Base-by-base conservation (phyloP, 1,140 invertebrate genomes). In the Hetaerina americana region DNA sequence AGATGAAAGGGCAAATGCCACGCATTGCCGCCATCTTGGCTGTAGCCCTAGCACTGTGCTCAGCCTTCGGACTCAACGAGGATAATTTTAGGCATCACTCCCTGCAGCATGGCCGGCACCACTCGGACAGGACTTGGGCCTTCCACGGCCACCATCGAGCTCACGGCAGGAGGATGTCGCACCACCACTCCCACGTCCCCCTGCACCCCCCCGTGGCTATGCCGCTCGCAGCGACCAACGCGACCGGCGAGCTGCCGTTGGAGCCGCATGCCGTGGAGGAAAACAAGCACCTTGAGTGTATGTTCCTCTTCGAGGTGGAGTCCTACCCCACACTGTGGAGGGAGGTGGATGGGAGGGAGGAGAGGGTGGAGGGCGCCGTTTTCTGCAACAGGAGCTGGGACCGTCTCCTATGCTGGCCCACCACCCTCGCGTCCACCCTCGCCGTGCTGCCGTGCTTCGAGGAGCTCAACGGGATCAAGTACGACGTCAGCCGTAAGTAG, bases 391-490 rank as follows among this genome's bases (percentile, higher is more conserved):
- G 82, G 1, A 85, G 85, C 66, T 92, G 86, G 82, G 92, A 94
- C 79, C 84, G 84, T 3, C 78, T 92, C 1, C 81, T 91, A 0
- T 94, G 93, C 77, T 95, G 93, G 93, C 90, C 89, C 0, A 82
- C 85, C 0, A 91, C 92, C 0, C 82, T 81, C 0, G 84, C 86
- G 49, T 87, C 87, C 22, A 84, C 83, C 0, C 74, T 85, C 26
- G 88, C 88, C 0, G 77, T 85, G 0, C 82, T 92, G 70, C 85
- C 87, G 1, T 95, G 93, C 76, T 89, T 94, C 72, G 84, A 86
- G 12, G 87, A 90, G 75, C 85, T 94, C 70, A 87, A 91, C 73
- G 89, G 89, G 66, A 87, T 94, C 26, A 84, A 84, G 68, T 93
- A 93, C 75, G 90, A 92, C 77, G 85, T 85, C 68, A 86, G 84